Conservation (phyloP, 2,888 invertebrate species). For the Lycocerus yunnanus region DNA sequence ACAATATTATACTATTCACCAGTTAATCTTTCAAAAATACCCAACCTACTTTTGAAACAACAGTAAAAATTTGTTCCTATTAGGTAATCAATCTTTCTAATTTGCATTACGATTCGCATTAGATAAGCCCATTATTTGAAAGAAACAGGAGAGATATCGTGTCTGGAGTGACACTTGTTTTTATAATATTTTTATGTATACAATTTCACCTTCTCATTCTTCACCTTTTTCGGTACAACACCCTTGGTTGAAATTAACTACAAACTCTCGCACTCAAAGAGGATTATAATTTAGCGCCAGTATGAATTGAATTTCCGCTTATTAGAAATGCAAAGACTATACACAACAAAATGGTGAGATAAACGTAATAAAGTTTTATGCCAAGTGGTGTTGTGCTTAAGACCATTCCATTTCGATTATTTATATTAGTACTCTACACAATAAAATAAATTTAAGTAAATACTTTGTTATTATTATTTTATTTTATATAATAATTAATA, state of each 20-base stretch:
- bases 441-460: background rate
- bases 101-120: slow-evolving; percentile 16
- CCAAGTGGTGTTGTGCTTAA: background rate
- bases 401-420: slow-evolving; percentile 11
- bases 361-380: slow-evolving; percentile 16
- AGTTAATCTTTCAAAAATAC: background rate
- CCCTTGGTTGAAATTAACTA: slow-evolving; percentile 14
- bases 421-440: slow-evolving; percentile 2
- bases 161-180: slow-evolving; percentile 10
- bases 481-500: background rate
- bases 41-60: background rate
- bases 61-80: background rate
- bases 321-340: slow-evolving; percentile 20
- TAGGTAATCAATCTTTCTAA: slow-evolving; percentile 20
- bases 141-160: slow-evolving; percentile 9
- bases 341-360: slow-evolving; percentile 16
- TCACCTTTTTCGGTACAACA: slow-evolving; percentile 3
- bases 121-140: slow-evolving; percentile 1
- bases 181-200: slow-evolving; percentile 12
- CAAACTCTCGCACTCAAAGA: slow-evolving; percentile 13
- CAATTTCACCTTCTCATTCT: slow-evolving; percentile 11
- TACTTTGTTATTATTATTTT: background rate
- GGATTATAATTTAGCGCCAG: slow-evolving; percentile 18
- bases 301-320: slow-evolving; percentile 8
- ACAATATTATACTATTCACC: background rate